These are phyloP conservation scores for Chrysomallon squamiferum DNA, from an alignment of 1,140 invertebrate species.

Conservation along the genomic window DNA sequence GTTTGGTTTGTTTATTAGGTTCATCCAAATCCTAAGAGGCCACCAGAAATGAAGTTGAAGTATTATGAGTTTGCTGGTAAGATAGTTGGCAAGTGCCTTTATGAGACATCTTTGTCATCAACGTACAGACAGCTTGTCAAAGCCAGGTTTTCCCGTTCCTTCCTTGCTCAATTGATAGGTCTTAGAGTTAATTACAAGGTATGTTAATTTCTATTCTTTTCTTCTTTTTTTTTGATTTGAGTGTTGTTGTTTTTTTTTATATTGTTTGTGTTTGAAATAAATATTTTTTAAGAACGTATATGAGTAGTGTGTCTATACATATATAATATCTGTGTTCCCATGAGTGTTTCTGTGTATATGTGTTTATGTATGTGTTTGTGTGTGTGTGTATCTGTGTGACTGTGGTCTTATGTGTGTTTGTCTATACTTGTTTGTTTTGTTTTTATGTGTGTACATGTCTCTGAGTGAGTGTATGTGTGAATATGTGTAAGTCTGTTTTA, in stretches of 20 bases:
- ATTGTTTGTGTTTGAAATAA: neutral
- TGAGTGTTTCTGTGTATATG: too few species aligned
- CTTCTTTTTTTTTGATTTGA: constrained; percentile 5
- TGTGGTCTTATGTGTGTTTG: too few species aligned
- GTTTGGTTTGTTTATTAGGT: constrained; percentile 68
- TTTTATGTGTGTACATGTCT: too few species aligned
- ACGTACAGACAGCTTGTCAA: constrained; percentile 87
- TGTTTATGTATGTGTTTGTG: too few species aligned
- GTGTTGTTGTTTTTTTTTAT: too few species aligned
- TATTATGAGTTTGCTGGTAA: constrained; percentile 94
- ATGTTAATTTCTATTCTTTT: constrained; percentile 20
- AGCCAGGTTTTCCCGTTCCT: constrained; percentile 89
- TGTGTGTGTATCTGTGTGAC: too few species aligned
- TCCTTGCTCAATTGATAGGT: constrained; percentile 92
- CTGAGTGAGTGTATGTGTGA: too few species aligned
- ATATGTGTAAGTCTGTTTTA: too few species aligned
- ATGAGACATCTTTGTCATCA: constrained; percentile 88
- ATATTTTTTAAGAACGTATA: neutral
- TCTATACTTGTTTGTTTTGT: too few species aligned
- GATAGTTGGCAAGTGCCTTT: constrained; percentile 92
- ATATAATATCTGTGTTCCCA: too few species aligned
- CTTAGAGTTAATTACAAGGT: constrained; percentile 90
- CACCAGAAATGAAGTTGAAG: constrained; percentile 74
- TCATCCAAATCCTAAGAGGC: constrained; percentile 84
- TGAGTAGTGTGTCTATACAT: neutral